These are phyloP conservation scores for Drosophila prolongata DNA, from an alignment of 2,888 invertebrate genomes.

Conservation along the genomic window DNA sequence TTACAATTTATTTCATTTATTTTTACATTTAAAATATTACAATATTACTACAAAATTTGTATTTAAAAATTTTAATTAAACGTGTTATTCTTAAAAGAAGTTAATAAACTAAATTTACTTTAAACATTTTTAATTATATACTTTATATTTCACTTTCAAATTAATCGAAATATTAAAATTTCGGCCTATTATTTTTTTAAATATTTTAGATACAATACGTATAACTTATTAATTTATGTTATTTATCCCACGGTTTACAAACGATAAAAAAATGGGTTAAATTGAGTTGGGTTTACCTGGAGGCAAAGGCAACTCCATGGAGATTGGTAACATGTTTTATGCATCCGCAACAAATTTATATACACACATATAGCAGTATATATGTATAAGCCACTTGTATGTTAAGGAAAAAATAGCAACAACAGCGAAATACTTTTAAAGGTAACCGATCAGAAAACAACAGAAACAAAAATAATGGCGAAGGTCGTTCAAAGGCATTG, in stretches of 20 bases:
- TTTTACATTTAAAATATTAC: too few species aligned
- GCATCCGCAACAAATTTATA: constrained; percentile 63
- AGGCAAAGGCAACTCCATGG: constrained; percentile 60
- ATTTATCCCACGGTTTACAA: not conserved
- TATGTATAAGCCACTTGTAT: constrained; percentile 41
- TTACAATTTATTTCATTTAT: too few species aligned
- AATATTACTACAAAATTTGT: too few species aligned
- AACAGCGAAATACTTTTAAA: constrained; percentile 78
- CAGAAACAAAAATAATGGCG: constrained; percentile 60
- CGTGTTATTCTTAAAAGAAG: too few species aligned
- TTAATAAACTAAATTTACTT: too few species aligned
- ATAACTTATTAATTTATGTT: too few species aligned
- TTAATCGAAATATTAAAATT: too few species aligned
- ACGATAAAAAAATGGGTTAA: constrained; percentile 11
- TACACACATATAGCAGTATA: constrained; percentile 38
- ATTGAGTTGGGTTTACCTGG: constrained; percentile 59
- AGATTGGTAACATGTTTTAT: constrained; percentile 78
- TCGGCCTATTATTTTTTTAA: too few species aligned
- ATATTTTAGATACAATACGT: too few species aligned
- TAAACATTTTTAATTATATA: too few species aligned
- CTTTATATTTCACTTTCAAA: not conserved
- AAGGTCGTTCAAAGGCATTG: constrained; percentile 74
- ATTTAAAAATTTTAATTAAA: too few species aligned
- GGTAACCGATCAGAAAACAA: constrained; percentile 49
- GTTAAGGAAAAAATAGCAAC: constrained; percentile 53